Conservation (phyloP, 2,888 invertebrate genomes). For the Aelia acuminata region DNA sequence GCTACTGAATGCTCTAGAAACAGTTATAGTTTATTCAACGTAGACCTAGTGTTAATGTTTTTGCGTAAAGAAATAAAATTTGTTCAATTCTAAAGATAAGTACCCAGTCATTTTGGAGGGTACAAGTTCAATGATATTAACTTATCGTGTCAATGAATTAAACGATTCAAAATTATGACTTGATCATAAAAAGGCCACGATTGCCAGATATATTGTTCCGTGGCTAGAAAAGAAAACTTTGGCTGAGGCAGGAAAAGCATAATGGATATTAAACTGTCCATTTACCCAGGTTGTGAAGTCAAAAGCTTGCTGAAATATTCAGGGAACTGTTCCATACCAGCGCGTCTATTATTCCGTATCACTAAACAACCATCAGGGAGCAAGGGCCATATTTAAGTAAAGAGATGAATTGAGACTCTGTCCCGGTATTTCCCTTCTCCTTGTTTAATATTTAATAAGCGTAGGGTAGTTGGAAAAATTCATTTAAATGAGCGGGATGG, state of each 20-base stretch:
- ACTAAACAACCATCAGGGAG: constrained; percentile 27
- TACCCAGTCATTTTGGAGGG: too few species aligned
- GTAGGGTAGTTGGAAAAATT: constrained; percentile 9
- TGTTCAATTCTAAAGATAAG: too few species aligned
- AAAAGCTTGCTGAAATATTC: constrained; percentile 28
- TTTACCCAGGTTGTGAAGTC: constrained; percentile 17
- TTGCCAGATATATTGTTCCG: too few species aligned
- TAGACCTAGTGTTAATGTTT: too few species aligned
- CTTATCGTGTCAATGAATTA: too few species aligned
- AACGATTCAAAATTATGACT: too few species aligned
- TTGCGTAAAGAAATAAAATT: too few species aligned
- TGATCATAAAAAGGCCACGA: too few species aligned
- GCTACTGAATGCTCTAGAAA: too few species aligned
- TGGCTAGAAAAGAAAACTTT: not conserved
- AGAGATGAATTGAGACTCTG: constrained; percentile 39
- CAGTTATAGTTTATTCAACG: too few species aligned
- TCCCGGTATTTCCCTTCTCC: not conserved
- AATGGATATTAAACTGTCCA: constrained; percentile 41
- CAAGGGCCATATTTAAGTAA: constrained; percentile 24
- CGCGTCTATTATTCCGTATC: constrained; percentile 26
- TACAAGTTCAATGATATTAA: too few species aligned
- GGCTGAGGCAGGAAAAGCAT: not conserved
- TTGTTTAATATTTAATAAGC: constrained; percentile 43
- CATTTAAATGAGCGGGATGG: constrained; percentile 19
- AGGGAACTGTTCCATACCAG: not conserved